A percentile compares a stretch with the other conserved stretches of the same genome.
Conservation (phyloP, 2,888 invertebrate species). For the Euzophera pinguis region DNA sequence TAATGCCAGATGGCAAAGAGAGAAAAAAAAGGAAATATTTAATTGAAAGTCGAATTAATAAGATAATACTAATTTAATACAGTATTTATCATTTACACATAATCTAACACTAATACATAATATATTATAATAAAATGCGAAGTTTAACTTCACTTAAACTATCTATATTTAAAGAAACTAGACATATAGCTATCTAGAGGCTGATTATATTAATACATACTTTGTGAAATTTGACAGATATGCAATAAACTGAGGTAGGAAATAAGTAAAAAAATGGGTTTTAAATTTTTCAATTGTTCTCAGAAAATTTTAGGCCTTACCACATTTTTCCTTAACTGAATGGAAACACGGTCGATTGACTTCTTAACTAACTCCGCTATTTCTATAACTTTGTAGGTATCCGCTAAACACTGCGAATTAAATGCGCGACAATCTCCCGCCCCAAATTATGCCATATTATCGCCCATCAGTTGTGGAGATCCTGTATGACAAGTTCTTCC, state of each 20-base stretch:
- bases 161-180: constrained; percentile 38
- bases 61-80: constrained; percentile 72
- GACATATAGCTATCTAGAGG: constrained; percentile 33
- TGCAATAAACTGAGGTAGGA: constrained; percentile 52
- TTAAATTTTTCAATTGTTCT: background rate
- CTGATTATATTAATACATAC: constrained; percentile 30
- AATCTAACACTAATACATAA: constrained; percentile 44
- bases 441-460: constrained; percentile 40
- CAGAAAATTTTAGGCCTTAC: constrained; percentile 44
- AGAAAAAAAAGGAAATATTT: background rate
- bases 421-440: constrained; percentile 64
- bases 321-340: constrained; percentile 27
- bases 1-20: too few relatives aligned
- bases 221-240: constrained; percentile 36
- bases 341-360: constrained; percentile 24
- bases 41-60: constrained; percentile 44
- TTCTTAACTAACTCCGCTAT: constrained; percentile 30
- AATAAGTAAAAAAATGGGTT: constrained; percentile 15
- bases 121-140: constrained; percentile 44
- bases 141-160: constrained; percentile 61
- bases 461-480: constrained; percentile 36
- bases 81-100: constrained; percentile 67
- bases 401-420: constrained; percentile 67
- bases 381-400: constrained; percentile 50
- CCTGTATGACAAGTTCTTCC: constrained; percentile 25